A percentile compares a stretch with the other conserved stretches of the same genome.
These are phyloP conservation scores for Malacoraja senta DNA, from an alignment of 2,797 vertebrate genomes.

Conservation along the genomic window DNA sequence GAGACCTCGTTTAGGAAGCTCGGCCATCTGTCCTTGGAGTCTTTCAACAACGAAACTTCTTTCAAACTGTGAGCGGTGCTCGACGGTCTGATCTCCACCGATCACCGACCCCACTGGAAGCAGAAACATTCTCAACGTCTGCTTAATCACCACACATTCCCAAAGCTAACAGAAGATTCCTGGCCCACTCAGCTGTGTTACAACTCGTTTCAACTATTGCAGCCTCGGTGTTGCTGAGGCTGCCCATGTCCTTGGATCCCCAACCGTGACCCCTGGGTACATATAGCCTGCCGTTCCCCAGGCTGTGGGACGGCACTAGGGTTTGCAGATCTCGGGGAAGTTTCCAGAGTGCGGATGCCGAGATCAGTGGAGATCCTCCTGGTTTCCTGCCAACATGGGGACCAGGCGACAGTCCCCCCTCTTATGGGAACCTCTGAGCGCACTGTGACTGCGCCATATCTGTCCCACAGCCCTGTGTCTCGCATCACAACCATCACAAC, in stretches of 20 bases:
- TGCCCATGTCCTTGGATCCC: background rate
- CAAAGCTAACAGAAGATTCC: background rate
- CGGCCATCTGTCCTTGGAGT: background rate
- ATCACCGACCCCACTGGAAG: background rate
- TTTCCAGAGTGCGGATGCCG: background rate
- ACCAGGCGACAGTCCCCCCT: too few species aligned
- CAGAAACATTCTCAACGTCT: background rate
- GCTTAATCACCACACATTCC: background rate
- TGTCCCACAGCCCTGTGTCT: too few species aligned
- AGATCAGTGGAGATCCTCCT: background rate
- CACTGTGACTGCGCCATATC: background rate
- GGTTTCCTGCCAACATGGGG: background rate
- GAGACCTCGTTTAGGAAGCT: constrained; percentile 17
- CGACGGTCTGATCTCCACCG: too few species aligned
- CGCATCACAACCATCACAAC: too few species aligned
- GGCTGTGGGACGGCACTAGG: too few species aligned
- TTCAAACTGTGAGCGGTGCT: background rate
- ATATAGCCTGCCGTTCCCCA: background rate
- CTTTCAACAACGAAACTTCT: constrained; percentile 19
- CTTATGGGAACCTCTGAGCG: background rate
- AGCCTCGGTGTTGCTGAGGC: background rate
- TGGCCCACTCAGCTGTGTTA: background rate
- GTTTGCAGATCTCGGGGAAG: background rate
- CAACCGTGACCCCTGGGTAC: background rate
- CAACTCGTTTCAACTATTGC: background rate